phyloP scores from a whole-genome alignment of 2,888 invertebrate genomes.

The Latrodectus hesperus region DNA sequence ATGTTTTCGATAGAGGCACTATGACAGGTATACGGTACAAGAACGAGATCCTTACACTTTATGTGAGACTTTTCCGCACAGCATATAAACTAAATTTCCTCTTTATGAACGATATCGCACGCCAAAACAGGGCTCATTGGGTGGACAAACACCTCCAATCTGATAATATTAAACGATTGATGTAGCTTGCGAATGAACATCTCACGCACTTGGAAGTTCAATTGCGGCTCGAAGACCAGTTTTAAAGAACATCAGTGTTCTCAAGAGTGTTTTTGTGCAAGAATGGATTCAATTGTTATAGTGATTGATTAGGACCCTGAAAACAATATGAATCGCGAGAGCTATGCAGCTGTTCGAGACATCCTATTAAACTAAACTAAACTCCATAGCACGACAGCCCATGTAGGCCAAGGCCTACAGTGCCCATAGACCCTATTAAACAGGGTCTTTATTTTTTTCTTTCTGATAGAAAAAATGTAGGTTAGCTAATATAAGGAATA shows the following conservation, averaged over 20 bases:
- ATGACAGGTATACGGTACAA: background rate
- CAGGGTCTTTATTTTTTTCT: no score
- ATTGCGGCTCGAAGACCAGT: background rate
- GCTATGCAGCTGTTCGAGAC: background rate
- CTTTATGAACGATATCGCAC: background rate
- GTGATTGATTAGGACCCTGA: background rate
- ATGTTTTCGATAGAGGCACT: background rate
- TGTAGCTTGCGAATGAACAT: background rate
- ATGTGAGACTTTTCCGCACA: background rate
- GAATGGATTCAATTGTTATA: background rate
- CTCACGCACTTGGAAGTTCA: background rate
- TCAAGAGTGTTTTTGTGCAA: background rate
- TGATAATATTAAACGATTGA: background rate
- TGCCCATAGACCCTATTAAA: no score
- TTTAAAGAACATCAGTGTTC: background rate
- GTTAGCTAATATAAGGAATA: background rate
- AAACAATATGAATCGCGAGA: background rate
- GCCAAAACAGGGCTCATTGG: background rate
- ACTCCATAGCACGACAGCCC: no score
- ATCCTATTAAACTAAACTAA: no score
- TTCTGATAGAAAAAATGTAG: background rate
- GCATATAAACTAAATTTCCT: background rate
- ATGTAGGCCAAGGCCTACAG: no score
- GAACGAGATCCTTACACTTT: background rate
- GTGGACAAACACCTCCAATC: background rate